These are phyloP conservation scores for Sarcophilus harrisii DNA, from an alignment of 2,797 vertebrate species.

Conservation along the genomic window DNA sequence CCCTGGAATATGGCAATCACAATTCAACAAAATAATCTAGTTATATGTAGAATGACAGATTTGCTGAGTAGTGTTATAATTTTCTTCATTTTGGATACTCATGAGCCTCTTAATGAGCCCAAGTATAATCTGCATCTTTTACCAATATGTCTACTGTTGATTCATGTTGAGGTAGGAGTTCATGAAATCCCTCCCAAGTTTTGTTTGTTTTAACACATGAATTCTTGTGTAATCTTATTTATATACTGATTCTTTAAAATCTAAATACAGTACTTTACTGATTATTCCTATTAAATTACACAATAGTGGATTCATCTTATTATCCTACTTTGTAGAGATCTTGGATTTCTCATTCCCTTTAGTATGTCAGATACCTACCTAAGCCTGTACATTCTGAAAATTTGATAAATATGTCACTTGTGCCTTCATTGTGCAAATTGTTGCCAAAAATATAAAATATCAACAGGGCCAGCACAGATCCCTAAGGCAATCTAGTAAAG, in stretches of 20 bases:
- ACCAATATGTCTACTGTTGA: neutral
- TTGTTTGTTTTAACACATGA: neutral
- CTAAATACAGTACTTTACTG: neutral
- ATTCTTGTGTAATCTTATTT: neutral
- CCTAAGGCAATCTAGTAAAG: neutral
- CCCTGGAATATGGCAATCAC: neutral
- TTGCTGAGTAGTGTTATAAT: neutral
- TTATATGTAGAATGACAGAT: neutral
- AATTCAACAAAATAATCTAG: neutral
- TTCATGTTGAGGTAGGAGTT: neutral
- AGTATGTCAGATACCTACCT: neutral
- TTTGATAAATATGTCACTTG: neutral
- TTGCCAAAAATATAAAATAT: neutral
- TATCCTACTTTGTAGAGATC: neutral
- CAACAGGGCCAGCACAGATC: neutral
- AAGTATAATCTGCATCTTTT: neutral
- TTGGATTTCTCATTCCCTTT: neutral
- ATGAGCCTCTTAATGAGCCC: neutral
- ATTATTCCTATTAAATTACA: neutral
- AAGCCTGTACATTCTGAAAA: neutral
- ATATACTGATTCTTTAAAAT: neutral
- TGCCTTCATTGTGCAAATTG: neutral
- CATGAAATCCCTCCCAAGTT: neutral
- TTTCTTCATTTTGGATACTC: neutral
- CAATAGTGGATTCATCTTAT: neutral